Evolutionary conservation across 2,888 invertebrate genomes (phyloP).

Genomic region (Cyclophora albipunctata): DNA sequence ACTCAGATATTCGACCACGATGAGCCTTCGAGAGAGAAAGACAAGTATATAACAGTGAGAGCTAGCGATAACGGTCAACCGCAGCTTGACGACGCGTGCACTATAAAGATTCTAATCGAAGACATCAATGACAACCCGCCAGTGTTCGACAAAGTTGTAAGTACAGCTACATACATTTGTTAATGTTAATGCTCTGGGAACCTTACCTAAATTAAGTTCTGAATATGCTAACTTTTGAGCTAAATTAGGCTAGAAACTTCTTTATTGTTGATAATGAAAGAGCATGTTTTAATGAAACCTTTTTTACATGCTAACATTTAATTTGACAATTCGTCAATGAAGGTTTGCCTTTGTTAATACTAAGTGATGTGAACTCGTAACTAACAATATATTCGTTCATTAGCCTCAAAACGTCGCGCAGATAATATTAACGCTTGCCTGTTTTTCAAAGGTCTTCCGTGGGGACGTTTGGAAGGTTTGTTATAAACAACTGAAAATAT

Average conservation of each 20-base stretch:
- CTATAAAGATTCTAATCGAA: conserved; percentile 90
- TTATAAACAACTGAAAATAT: conserved; percentile 56
- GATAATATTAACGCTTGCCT: conserved; percentile 64
- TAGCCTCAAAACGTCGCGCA: conserved; percentile 61
- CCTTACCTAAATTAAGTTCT: no score
- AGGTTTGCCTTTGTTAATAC: conserved; percentile 16
- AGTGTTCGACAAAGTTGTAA: conserved; percentile 86
- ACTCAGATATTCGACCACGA: conserved; percentile 88
- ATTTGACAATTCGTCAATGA: not conserved
- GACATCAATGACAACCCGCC: conserved; percentile 96
- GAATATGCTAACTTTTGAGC: no score
- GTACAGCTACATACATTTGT: conserved; percentile 34
- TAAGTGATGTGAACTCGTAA: conserved; percentile 16
- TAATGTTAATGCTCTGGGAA: no score
- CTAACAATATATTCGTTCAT: conserved; percentile 38
- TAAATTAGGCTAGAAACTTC: no score
- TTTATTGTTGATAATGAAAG: no score
- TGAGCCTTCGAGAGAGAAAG: conserved; percentile 89
- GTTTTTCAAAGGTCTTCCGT: conserved; percentile 78
- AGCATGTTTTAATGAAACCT: no score
- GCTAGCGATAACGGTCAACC: conserved; percentile 95
- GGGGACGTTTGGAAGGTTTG: conserved; percentile 81
- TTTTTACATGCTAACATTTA: no score
- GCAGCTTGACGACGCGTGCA: conserved; percentile 93
- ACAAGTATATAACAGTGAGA: conserved; percentile 89